These are phyloP conservation scores for Archaeoteleia sp. DNA, from an alignment of 2,888 invertebrate genomes.

Conservation along the genomic window DNA sequence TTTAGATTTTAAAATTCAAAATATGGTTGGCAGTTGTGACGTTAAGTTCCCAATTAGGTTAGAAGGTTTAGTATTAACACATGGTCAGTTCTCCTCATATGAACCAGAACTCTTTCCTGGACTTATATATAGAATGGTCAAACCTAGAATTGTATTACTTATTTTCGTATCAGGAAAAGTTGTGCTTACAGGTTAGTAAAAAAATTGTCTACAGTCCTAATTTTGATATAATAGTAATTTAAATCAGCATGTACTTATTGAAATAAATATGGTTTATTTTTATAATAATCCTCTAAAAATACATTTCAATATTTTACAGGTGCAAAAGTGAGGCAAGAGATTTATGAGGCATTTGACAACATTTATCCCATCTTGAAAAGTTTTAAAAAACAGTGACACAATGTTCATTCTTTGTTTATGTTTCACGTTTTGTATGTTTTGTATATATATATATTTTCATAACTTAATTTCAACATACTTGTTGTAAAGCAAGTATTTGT, in stretches of 20 bases:
- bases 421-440: conserved; percentile 15
- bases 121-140: conserved; percentile 97
- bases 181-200: conserved; percentile 84
- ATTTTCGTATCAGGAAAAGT: conserved; percentile 99
- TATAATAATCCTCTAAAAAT: too few relatives aligned
- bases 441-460: too few relatives aligned
- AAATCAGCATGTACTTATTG: too few relatives aligned
- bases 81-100: conserved; percentile 86
- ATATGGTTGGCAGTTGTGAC: conserved; percentile 84
- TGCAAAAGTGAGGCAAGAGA: conserved; percentile 94
- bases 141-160: conserved; percentile 94
- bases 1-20: conserved; percentile 78
- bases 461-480: neutral
- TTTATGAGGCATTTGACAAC: conserved; percentile 95
- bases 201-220: conserved; percentile 7
- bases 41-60: conserved; percentile 89
- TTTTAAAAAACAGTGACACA: conserved; percentile 86
- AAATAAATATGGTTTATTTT: too few relatives aligned
- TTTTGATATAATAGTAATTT: conserved; percentile 11
- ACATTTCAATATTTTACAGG: conserved; percentile 76
- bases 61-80: conserved; percentile 87
- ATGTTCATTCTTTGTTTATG: conserved; percentile 32
- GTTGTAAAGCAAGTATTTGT: neutral
- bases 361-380: conserved; percentile 97
- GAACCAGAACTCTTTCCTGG: conserved; percentile 99